Conservation (phyloP, 2,888 invertebrate genomes). For the Pteria penguin region DNA sequence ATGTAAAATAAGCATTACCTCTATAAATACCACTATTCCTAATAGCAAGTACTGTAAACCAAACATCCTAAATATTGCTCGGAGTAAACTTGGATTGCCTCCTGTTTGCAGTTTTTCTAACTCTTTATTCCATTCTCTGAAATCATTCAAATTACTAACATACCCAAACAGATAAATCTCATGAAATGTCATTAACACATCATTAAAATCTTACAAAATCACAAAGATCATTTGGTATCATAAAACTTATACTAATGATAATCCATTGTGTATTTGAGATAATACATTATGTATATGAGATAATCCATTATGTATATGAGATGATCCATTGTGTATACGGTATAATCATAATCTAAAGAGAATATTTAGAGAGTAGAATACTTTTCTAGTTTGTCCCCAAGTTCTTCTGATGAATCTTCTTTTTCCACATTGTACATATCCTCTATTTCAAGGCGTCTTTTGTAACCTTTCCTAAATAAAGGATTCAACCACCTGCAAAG, state of each 20-base stretch:
- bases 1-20: no score
- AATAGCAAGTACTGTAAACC: constrained; percentile 80
- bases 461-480: constrained; percentile 74
- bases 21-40: constrained; percentile 80
- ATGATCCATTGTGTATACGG: no score
- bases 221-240: no score
- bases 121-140: constrained; percentile 84
- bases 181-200: no score
- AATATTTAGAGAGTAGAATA: no score
- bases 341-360: no score
- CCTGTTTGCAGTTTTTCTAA: constrained; percentile 82
- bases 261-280: no score
- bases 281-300: no score
- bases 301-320: no score
- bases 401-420: constrained; percentile 70
- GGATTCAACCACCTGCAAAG: constrained; percentile 78
- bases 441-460: constrained; percentile 69
- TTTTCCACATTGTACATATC: constrained; percentile 77
- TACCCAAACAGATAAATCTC: no score
- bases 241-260: no score
- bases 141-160: constrained; percentile 21
- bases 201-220: no score
- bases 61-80: constrained; percentile 81
- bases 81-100: constrained; percentile 81
- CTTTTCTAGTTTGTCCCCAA: constrained; percentile 71